These are phyloP conservation scores for Araneus ventricosus DNA, from an alignment of 1,140 invertebrate species.

Conservation along the genomic window DNA sequence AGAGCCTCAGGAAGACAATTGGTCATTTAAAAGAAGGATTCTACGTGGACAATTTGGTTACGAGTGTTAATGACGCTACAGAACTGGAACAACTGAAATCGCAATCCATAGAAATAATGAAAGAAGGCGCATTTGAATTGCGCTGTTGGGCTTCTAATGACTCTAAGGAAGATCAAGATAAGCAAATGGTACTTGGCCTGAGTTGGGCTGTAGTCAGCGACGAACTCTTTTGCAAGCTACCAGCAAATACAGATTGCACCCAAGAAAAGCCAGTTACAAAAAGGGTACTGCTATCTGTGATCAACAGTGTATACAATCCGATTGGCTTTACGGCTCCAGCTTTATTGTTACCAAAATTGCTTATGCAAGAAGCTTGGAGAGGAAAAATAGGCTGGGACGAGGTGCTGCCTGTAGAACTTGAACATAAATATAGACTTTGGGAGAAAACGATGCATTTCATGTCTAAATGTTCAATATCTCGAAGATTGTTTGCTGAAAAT, in stretches of 20 bases:
- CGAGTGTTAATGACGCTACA: background rate
- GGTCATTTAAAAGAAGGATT: constrained; percentile 24
- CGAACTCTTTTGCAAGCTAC: background rate
- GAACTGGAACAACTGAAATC: background rate
- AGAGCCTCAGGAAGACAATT: background rate
- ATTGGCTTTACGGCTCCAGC: constrained; percentile 20
- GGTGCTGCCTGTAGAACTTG: background rate
- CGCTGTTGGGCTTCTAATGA: constrained; percentile 16
- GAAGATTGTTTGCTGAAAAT: constrained; percentile 11
- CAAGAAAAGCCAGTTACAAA: background rate
- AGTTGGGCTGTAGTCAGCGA: background rate
- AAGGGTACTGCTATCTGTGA: background rate
- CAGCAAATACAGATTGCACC: background rate
- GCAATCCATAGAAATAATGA: constrained; percentile 32
- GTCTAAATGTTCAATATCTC: background rate
- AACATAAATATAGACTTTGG: background rate
- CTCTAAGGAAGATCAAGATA: background rate
- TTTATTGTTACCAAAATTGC: constrained; percentile 11
- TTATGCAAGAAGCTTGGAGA: constrained; percentile 35
- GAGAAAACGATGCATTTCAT: constrained; percentile 2
- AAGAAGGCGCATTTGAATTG: constrained; percentile 8
- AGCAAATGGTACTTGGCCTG: constrained; percentile 9
- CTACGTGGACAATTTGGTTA: constrained; percentile 33
- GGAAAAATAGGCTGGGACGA: constrained; percentile 29
- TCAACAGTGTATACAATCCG: constrained; percentile 31